Percentiles rank a stretch among this genome's conserved stretches.
phyloP scores from a whole-genome alignment of 2,113 vertebrate species.

The Brachypodius melanocephalos region DNA sequence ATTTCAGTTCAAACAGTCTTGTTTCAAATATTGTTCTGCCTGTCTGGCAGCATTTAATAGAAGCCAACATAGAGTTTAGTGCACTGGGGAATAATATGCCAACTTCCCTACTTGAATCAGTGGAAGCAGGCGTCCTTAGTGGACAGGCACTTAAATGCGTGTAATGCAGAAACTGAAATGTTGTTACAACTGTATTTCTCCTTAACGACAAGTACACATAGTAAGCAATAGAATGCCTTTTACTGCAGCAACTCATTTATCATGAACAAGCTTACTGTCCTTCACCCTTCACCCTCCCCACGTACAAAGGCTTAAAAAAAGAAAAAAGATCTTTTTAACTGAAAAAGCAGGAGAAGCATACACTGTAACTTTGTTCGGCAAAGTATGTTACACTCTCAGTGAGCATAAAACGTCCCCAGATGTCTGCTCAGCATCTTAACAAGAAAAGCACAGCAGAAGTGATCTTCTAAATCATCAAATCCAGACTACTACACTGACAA shows the following conservation, averaged over 20 bases:
- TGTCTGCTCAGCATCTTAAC: background rate
- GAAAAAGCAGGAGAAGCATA: background rate
- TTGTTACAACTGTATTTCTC: conserved; percentile 56
- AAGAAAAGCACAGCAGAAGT: background rate
- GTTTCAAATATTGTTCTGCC: conserved; percentile 67
- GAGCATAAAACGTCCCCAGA: background rate
- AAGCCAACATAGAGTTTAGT: conserved; percentile 47
- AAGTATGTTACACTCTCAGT: background rate
- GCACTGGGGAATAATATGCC: conserved; percentile 61
- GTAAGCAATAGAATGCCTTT: conserved; percentile 35
- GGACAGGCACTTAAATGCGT: conserved; percentile 57
- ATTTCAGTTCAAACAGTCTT: conserved; percentile 60
- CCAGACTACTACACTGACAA: background rate
- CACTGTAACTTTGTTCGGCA: background rate
- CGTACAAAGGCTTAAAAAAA: background rate
- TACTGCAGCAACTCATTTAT: conserved; percentile 44
- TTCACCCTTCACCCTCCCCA: background rate
- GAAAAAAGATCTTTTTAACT: background rate
- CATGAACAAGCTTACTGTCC: conserved; percentile 50
- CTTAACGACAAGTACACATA: conserved; percentile 30
- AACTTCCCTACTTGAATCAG: conserved; percentile 36
- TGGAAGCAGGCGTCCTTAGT: conserved; percentile 13
- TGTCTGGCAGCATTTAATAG: conserved; percentile 56
- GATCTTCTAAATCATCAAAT: background rate
- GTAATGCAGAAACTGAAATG: conserved; percentile 67